phyloP scores from a whole-genome alignment of 2,797 vertebrate genomes.

The Sarcophilus harrisii region DNA sequence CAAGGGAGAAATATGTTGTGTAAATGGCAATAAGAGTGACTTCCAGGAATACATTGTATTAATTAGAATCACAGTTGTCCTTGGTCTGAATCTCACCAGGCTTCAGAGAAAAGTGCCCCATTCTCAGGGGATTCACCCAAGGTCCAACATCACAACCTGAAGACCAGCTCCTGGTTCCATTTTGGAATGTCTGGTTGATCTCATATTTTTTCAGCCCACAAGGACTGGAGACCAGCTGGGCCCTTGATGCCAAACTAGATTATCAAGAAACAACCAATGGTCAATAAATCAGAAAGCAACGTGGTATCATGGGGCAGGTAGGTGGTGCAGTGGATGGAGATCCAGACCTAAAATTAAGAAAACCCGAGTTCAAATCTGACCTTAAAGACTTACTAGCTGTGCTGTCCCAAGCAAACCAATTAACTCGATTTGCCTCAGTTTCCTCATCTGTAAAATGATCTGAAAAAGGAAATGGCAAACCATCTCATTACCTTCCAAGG shows the following conservation, averaged over 20 bases:
- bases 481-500: background rate
- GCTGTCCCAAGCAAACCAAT: background rate
- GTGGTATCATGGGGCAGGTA: background rate
- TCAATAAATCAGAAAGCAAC: background rate
- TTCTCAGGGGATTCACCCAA: background rate
- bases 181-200: background rate
- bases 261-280: background rate
- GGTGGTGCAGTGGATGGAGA: background rate
- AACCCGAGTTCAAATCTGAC: background rate
- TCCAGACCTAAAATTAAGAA: background rate
- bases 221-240: background rate
- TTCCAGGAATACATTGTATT: background rate
- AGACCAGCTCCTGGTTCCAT: background rate
- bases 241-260: background rate
- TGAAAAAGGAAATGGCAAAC: background rate
- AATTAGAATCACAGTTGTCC: constrained; percentile 2
- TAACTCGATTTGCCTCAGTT: background rate
- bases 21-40: constrained; percentile 4
- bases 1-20: background rate
- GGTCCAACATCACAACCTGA: background rate
- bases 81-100: background rate
- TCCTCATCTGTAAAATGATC: background rate
- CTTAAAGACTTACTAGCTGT: background rate
- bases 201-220: background rate
- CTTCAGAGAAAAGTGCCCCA: background rate